Percentiles rank a stretch among this genome's conserved stretches.
Evolutionary conservation across 2,888 invertebrate species (phyloP).

Genomic region (Tenthredo distinguenda): DNA sequence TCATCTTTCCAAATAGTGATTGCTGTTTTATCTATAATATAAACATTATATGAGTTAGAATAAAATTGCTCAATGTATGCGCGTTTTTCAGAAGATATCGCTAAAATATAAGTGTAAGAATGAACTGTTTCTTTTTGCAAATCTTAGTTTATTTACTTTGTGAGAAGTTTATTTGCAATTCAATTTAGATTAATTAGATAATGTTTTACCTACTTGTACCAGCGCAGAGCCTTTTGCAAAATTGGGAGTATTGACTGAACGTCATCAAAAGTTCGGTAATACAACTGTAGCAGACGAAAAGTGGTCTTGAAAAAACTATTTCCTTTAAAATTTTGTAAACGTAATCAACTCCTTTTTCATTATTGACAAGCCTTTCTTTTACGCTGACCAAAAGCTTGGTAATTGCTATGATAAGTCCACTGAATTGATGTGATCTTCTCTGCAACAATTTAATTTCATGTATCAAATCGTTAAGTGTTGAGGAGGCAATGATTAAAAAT

Average conservation of each 20-base stretch:
- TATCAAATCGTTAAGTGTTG: conserved; percentile 22
- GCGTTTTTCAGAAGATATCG: not conserved
- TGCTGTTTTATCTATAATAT: conserved; percentile 60
- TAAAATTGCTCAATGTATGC: not conserved
- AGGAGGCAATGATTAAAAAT: not conserved
- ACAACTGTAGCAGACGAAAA: conserved; percentile 68
- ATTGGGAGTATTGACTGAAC: conserved; percentile 63
- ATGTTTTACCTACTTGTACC: conserved; percentile 63
- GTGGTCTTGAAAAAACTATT: conserved; percentile 72
- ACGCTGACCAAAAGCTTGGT: conserved; percentile 68
- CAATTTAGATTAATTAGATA: conserved; percentile 49
- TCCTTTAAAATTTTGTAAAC: conserved; percentile 70
- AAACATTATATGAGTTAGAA: conserved; percentile 34
- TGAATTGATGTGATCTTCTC: conserved; percentile 76
- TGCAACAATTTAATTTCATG: conserved; percentile 59
- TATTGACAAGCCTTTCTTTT: conserved; percentile 64
- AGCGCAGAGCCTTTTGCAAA: conserved; percentile 66
- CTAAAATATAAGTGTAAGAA: not conserved
- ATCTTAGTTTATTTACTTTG: not conserved
- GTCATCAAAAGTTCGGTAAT: conserved; percentile 67
- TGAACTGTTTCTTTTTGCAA: not conserved
- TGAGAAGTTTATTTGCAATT: not conserved
- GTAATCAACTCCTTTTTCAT: conserved; percentile 69
- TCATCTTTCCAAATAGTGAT: conserved; percentile 66
- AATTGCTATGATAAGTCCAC: conserved; percentile 72